Evolutionary conservation across 1,140 invertebrate genomes (phyloP), one percentile per base, ranked within the genome.

Genomic region (Lerema accius): DNA sequence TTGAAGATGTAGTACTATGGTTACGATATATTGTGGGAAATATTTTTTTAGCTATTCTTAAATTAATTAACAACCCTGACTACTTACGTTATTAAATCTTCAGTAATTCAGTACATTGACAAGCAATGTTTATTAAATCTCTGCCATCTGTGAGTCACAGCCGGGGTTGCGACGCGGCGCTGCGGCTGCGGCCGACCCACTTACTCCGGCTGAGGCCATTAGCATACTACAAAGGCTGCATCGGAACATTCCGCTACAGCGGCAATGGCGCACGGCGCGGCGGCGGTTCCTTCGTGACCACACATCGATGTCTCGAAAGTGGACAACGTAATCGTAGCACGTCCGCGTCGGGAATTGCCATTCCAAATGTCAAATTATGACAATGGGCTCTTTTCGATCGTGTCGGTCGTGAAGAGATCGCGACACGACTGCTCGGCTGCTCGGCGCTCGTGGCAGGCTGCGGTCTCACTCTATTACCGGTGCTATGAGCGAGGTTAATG

Each of bases 381-480:
- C 53, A 56, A 56, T 56, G 53, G 51, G 53, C 53, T 43, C 53
- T 56, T 56, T 56, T 56, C 53, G 43, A 56, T 56, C 53, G 53
- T 56, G 53, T 56, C 48, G 59, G 66, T 66, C 59, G 46, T 16
- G 49, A 56, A 59, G 51, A 19, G 59, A 70, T 70, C 63, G 66
- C 67, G 67, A 70, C 63, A 70, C 67, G 67, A 70, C 60, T 63
- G 28, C 59, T 63, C 59, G 63, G n/a, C 5, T 23, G 19, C 5
- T 23, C 59, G 63, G 58, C 50, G 48, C 62, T 17, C 43, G 35
- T 26, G 26, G 11, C n/a, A 45, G 45, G 28, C 17, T 37, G 37
- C 43, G 64, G 58, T 63, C 37, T 69, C 53, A 55, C 60, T 23
- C 7, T 10, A 43, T 51, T 46, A 19, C 19, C 11, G 23, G 11